Base-by-base conservation (phyloP, 2,888 invertebrate species). In the Coenonympha glycerion region DNA sequence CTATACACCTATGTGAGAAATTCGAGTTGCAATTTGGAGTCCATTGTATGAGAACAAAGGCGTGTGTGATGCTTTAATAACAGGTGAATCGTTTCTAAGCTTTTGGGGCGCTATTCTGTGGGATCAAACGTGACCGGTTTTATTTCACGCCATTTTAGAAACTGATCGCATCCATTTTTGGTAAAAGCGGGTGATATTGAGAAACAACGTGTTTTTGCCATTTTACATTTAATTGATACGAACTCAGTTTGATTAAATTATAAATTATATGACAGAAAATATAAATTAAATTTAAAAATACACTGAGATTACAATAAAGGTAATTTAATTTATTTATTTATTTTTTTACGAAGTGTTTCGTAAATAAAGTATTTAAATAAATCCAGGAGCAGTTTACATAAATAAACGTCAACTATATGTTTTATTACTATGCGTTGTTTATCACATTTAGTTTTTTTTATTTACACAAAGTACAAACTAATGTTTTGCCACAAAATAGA, bases 31-130 rank as follows among this genome's bases (percentile, higher is more conserved):
- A 86, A 84, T 86, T 84, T 80, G 75, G 73, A 67, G 70, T 73
- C 81, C 79, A 85, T 86, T 86, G 85, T 86, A 68, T 68, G 65
- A 69, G 79, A 83, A 84, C 82, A 85, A 84, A 85, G 75, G 79
- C 71, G 73, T 71, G 73, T 71, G 68, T 71, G 73, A 79, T 82
- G 81, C 82, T 75, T 81, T 84, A 78, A 84, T 84, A 84, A 69
- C 82, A 85, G 84, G 83, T 86, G 86, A 82, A 83, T 79, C 73
- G 77, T 64, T 72, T 71, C 68, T 68, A 69, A 76, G 76, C 69
- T 79, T 82, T 71, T 70, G 69, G 44, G 21, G 6, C 6, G 6
- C 6, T 59, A 53, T 55, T 65, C 63, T 59, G 53, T 62, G 60
- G 67, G 64, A 58, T 60, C 65, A 69, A 66, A 80, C 79, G 82